phyloP scores from a whole-genome alignment of 2,888 invertebrate species.

The Cheilosia grossa region DNA sequence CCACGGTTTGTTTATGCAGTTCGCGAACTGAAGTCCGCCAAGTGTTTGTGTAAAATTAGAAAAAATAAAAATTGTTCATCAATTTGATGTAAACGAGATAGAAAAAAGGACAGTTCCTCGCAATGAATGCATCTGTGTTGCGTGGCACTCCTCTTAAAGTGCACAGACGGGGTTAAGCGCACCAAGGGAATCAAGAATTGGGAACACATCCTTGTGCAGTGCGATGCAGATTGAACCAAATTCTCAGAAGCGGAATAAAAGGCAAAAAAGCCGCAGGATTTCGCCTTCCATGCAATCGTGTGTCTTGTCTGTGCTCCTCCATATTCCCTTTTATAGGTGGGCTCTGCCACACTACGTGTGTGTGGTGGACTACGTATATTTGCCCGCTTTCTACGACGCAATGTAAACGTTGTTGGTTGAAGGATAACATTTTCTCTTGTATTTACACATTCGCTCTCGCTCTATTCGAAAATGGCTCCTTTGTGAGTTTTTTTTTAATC shows the following conservation, averaged over 20 bases:
- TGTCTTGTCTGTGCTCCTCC: constrained; percentile 28
- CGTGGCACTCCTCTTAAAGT: constrained; percentile 29
- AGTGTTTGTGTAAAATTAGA: background rate
- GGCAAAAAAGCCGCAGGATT: constrained; percentile 58
- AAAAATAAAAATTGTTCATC: background rate
- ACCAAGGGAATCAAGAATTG: constrained; percentile 45
- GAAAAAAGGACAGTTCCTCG: constrained; percentile 29
- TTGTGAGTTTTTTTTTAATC: constrained; percentile 13
- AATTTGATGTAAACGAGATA: constrained; percentile 1
- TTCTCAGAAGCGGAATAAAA: constrained; percentile 19
- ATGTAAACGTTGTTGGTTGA: constrained; percentile 51
- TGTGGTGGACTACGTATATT: constrained; percentile 18
- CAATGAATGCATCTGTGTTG: constrained; percentile 50
- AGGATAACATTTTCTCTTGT: constrained; percentile 59
- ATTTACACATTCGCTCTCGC: constrained; percentile 44
- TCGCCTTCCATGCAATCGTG: constrained; percentile 41
- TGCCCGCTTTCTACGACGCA: constrained; percentile 29
- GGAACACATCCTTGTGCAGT: constrained; percentile 55
- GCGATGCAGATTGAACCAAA: constrained; percentile 36
- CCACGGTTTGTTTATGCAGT: background rate
- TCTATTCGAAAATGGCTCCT: constrained; percentile 35
- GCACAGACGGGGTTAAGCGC: constrained; percentile 66
- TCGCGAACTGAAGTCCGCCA: constrained; percentile 16
- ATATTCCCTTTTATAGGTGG: constrained; percentile 34
- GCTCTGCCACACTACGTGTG: constrained; percentile 9